These are phyloP conservation scores for Spinus pinus DNA, from an alignment of 2,797 vertebrate genomes.

Conservation along the genomic window DNA sequence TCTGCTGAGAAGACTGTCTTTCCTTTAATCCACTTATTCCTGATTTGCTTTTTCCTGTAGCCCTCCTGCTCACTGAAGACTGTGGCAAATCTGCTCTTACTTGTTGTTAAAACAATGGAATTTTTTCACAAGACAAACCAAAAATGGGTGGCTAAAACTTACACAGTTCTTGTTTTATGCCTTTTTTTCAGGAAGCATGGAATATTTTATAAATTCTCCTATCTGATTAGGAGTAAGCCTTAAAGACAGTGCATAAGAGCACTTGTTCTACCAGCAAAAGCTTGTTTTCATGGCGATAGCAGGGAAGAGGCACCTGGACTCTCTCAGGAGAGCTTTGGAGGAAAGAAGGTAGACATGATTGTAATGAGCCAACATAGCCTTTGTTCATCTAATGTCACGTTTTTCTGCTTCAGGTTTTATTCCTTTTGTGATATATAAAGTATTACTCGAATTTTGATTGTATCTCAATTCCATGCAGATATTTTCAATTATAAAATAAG, in stretches of 20 bases:
- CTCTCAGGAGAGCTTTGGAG: neutral
- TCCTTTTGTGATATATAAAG: neutral
- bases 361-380: neutral
- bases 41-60: neutral
- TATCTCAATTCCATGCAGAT: neutral
- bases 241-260: neutral
- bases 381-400: neutral
- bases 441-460: neutral
- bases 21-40: conserved; percentile 23
- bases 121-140: neutral
- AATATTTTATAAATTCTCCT: neutral
- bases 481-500: conserved; percentile 2
- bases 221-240: neutral
- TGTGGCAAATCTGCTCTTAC: neutral
- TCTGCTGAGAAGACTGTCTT: neutral
- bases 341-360: neutral
- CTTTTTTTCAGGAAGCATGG: neutral
- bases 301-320: neutral
- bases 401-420: conserved; percentile 14
- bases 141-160: neutral
- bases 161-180: neutral
- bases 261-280: neutral
- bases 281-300: neutral
- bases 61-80: neutral
- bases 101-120: neutral